A percentile compares a stretch with the other conserved stretches of the same genome.
Conservation (phyloP, 2,888 invertebrate genomes). For the Stenoptilia bipunctidactyla region DNA sequence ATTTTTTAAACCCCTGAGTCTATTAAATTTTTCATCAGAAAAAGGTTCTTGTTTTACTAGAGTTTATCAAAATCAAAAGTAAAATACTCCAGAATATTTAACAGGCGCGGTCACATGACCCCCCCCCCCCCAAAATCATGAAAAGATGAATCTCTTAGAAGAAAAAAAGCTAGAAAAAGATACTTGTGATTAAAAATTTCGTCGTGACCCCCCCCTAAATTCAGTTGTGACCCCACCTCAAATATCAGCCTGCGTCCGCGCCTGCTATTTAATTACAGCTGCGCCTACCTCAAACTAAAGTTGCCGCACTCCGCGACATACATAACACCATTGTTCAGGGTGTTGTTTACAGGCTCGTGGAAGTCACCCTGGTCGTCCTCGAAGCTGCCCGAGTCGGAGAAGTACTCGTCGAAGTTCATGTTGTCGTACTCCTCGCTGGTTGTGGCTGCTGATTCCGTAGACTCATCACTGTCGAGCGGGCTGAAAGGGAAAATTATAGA, state of each 20-base stretch:
- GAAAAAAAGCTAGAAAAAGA: no score
- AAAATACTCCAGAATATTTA: no score
- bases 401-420: slow-evolving; percentile 31
- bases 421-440: slow-evolving; percentile 39
- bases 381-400: slow-evolving; percentile 35
- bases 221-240: no score
- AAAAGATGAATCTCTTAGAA: no score
- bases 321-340: slow-evolving; percentile 24
- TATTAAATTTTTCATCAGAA: no score
- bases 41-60: no score
- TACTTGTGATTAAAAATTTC: no score
- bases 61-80: no score
- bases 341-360: slow-evolving; percentile 38
- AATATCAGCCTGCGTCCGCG: no score
- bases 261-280: not conserved
- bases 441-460: slow-evolving; percentile 26
- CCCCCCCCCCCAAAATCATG: no score
- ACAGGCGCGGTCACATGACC: not conserved
- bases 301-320: slow-evolving; percentile 42
- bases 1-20: no score
- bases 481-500: not conserved
- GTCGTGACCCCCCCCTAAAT: no score
- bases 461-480: not conserved
- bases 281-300: slow-evolving; percentile 40
- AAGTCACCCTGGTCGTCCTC: slow-evolving; percentile 29